Conservation (phyloP, 2,888 invertebrate genomes). For the Linnaemya tessellans region DNA sequence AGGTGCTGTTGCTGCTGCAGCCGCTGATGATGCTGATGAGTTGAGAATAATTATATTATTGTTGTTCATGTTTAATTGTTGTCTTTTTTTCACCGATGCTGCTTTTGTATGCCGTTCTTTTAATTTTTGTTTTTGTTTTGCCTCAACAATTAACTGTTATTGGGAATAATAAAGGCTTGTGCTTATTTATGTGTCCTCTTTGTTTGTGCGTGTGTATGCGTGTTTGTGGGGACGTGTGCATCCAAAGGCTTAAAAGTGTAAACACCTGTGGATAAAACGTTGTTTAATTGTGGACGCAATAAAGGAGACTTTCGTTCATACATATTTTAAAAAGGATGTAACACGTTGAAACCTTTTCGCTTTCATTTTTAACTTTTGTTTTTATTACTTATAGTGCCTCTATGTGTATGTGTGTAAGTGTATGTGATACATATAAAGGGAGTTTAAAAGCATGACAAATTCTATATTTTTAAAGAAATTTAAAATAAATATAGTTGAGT, state of each 20-base stretch:
- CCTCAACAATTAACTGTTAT: conserved; percentile 49
- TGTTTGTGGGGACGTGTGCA: not conserved
- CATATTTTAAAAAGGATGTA: conserved; percentile 49
- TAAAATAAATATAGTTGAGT: too few species aligned
- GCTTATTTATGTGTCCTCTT: not conserved
- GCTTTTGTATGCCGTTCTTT: conserved; percentile 1
- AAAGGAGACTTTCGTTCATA: conserved; percentile 55
- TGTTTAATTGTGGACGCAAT: conserved; percentile 49
- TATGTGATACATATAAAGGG: too few species aligned
- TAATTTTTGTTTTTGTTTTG: conserved; percentile 1
- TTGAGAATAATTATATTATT: conserved; percentile 62
- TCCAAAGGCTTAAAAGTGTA: conserved; percentile 42
- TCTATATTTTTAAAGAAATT: too few species aligned
- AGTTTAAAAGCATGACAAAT: too few species aligned
- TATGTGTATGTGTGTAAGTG: too few species aligned
- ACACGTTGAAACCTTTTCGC: conserved; percentile 43
- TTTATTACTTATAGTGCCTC: not conserved
- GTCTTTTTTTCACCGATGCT: conserved; percentile 20
- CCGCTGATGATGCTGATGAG: conserved; percentile 21
- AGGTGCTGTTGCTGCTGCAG: not conserved
- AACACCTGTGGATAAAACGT: conserved; percentile 55
- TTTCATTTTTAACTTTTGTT: conserved; percentile 36
- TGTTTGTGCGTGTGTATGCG: not conserved
- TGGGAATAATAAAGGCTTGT: conserved; percentile 42
- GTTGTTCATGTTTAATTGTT: conserved; percentile 59